Percentiles rank a stretch among this genome's conserved stretches.
These are phyloP conservation scores for Dipus sagitta DNA, from an alignment of 2,797 vertebrate genomes.

Conservation along the genomic window DNA sequence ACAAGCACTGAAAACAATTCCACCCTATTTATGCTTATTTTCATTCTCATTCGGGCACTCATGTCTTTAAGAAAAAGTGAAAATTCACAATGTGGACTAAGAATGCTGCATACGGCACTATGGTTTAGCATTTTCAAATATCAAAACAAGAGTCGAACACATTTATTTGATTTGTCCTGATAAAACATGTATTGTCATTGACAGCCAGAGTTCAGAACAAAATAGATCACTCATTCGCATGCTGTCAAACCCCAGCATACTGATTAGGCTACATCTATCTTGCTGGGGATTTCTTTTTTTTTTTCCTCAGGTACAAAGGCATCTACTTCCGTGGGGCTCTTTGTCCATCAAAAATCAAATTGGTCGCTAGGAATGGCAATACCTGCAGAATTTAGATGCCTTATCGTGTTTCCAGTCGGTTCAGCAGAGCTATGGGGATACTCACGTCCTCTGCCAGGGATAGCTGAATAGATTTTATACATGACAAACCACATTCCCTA, in stretches of 20 bases:
- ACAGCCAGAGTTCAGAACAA: conserved; percentile 71
- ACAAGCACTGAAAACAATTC: conserved; percentile 54
- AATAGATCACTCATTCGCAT: conserved; percentile 66
- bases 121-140: conserved; percentile 36
- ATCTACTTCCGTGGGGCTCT: conserved; percentile 75
- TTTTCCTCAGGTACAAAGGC: conserved; percentile 75
- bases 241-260: conserved; percentile 75
- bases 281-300: conserved; percentile 77
- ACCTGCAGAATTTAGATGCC: conserved; percentile 77
- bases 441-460: conserved; percentile 57
- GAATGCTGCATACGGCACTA: conserved; percentile 38
- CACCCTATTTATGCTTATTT: conserved; percentile 5
- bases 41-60: conserved; percentile 47
- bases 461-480: conserved; percentile 64
- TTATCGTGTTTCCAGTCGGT: conserved; percentile 76
- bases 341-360: conserved; percentile 78
- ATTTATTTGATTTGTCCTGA: conserved; percentile 78
- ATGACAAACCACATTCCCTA: conserved; percentile 47
- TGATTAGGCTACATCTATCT: conserved; percentile 72
- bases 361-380: conserved; percentile 75
- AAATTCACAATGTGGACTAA: conserved; percentile 62
- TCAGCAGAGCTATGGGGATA: conserved; percentile 61
- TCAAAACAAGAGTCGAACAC: conserved; percentile 69
- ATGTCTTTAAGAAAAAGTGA: conserved; percentile 31
- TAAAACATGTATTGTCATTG: conserved; percentile 63